These are phyloP conservation scores for Protonibea diacanthus DNA, from an alignment of 2,797 vertebrate genomes.

Conservation along the genomic window DNA sequence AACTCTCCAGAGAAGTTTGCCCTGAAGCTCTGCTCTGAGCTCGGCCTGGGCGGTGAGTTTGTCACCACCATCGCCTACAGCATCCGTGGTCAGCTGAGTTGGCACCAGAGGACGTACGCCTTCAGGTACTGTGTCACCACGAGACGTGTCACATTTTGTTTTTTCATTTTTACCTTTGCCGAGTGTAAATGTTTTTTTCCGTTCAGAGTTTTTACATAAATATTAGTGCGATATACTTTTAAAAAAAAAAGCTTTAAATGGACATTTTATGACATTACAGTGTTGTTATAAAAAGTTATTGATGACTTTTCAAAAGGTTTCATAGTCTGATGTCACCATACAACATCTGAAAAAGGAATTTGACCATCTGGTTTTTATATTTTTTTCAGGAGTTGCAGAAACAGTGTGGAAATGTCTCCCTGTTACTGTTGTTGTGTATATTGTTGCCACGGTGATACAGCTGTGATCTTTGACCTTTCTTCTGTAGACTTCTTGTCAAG, in stretches of 20 bases:
- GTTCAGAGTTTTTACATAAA: no score
- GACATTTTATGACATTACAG: no score
- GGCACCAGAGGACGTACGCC: slow-evolving; percentile 98
- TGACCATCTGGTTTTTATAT: not conserved
- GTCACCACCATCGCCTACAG: slow-evolving; percentile 99
- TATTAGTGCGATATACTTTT: no score
- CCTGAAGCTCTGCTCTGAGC: slow-evolving; percentile 96
- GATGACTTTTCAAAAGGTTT: not conserved
- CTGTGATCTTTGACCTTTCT: slow-evolving; percentile 4
- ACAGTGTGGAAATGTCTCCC: not conserved
- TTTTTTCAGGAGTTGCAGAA: not conserved
- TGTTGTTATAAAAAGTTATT: not conserved
- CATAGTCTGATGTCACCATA: not conserved
- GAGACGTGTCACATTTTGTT: not conserved
- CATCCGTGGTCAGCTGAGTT: slow-evolving; percentile 97
- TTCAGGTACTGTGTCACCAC: slow-evolving; percentile 89
- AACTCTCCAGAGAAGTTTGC: slow-evolving; percentile 98
- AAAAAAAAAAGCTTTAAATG: no score
- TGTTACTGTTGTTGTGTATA: not conserved
- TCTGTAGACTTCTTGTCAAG: not conserved
- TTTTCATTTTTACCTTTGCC: no score
- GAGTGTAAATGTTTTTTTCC: no score
- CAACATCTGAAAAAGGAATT: not conserved
- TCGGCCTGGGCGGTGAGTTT: slow-evolving; percentile 96
- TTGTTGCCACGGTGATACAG: not conserved